Percentiles rank a stretch among this genome's conserved stretches.
These are phyloP conservation scores for Bedellia somnulentella DNA, from an alignment of 2,888 invertebrate genomes.

Conservation along the genomic window DNA sequence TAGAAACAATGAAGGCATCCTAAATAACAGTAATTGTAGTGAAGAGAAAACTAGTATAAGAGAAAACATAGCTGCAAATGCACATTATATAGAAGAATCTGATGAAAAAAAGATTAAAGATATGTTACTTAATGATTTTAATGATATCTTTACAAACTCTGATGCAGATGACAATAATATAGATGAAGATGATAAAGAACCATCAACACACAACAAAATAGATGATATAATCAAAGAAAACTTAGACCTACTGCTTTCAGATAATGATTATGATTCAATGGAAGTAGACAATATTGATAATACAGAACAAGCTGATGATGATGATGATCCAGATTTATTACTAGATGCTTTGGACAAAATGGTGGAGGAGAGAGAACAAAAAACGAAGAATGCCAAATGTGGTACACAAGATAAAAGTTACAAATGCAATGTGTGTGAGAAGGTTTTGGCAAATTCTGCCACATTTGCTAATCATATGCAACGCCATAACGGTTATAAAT, in stretches of 20 bases:
- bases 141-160: neutral
- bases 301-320: no score
- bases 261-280: slow-evolving; percentile 7
- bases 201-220: neutral
- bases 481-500: slow-evolving; percentile 28
- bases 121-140: neutral
- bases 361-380: no score
- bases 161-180: neutral
- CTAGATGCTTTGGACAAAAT: no score
- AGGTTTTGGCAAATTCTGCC: slow-evolving; percentile 23
- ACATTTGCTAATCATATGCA: slow-evolving; percentile 38
- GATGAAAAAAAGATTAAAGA: neutral
- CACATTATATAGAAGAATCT: slow-evolving; percentile 3
- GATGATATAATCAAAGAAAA: neutral
- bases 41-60: slow-evolving; percentile 21
- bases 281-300: slow-evolving; percentile 5
- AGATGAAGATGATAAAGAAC: neutral
- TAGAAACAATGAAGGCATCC: no score
- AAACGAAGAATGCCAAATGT: no score
- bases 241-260: slow-evolving; percentile 7
- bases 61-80: slow-evolving; percentile 20
- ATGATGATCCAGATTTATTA: no score
- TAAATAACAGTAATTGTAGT: slow-evolving; percentile 12
- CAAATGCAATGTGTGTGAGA: slow-evolving; percentile 27
- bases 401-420: no score